phyloP scores from a whole-genome alignment of 2,888 invertebrate species.

The Synergus umbraculus region DNA sequence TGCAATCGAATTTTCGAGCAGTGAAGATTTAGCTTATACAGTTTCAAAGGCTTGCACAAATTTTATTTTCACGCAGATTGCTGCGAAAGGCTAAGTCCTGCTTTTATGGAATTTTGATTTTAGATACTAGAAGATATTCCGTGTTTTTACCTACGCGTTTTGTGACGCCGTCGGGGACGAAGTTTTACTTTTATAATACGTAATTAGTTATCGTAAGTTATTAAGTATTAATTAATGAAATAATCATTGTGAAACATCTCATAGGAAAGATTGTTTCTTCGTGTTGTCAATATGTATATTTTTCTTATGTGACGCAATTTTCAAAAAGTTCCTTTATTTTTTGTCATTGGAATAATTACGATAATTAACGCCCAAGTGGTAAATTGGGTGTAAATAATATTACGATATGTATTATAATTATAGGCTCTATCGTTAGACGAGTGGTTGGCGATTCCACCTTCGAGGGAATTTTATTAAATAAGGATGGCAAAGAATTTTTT shows the following conservation, averaged over 20 bases:
- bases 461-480: background rate
- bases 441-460: constrained; percentile 4
- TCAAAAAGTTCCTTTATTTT: constrained; percentile 22
- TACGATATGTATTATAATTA: constrained; percentile 12
- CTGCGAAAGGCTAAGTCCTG: background rate
- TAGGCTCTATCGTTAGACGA: constrained; percentile 31
- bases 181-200: constrained; percentile 10
- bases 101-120: constrained; percentile 16
- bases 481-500: background rate
- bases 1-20: constrained; percentile 10
- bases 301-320: constrained; percentile 8
- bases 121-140: constrained; percentile 12
- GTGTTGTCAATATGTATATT: background rate
- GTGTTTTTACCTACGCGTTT: constrained; percentile 19
- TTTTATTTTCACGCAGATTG: background rate
- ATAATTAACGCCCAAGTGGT: background rate
- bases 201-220: background rate
- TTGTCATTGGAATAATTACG: constrained; percentile 19
- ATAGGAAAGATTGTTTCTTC: background rate
- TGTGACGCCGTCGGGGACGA: background rate
- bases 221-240: background rate
- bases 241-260: background rate
- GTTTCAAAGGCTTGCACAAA: constrained; percentile 35
- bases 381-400: constrained; percentile 19
- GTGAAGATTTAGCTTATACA: constrained; percentile 6